These are phyloP conservation scores for Drosophila setifemur DNA, from an alignment of 1,140 invertebrate genomes.

Conservation along the genomic window DNA sequence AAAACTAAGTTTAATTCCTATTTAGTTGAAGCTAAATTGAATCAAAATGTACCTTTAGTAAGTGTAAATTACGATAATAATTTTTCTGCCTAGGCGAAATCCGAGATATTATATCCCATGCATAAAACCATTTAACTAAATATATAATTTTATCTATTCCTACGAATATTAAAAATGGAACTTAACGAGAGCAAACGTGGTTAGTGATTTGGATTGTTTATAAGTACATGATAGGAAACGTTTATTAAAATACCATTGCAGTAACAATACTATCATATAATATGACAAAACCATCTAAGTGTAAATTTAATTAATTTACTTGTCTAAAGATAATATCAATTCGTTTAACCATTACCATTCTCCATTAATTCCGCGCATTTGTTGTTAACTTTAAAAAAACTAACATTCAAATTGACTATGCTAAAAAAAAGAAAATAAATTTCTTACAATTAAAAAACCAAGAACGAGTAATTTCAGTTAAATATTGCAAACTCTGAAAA, in stretches of 20 bases:
- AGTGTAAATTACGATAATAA: conserved; percentile 81
- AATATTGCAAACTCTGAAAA: conserved; percentile 10
- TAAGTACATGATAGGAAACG: conserved; percentile 60
- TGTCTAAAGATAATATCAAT: conserved; percentile 24
- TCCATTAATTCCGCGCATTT: conserved; percentile 37
- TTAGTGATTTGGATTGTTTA: conserved; percentile 80
- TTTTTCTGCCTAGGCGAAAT: conserved; percentile 60
- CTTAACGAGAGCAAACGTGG: conserved; percentile 75
- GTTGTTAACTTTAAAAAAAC: conserved; percentile 36
- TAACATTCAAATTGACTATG: conserved; percentile 1
- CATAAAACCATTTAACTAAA: background rate
- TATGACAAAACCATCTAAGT: conserved; percentile 25
- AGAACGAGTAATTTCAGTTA: conserved; percentile 18
- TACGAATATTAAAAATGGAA: conserved; percentile 34
- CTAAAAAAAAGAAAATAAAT: background rate
- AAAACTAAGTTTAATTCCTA: conserved; percentile 44
- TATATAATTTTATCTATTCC: conserved; percentile 28
- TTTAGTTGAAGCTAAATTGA: conserved; percentile 66
- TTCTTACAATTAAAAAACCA: background rate
- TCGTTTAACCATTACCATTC: conserved; percentile 9
- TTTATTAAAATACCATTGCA: conserved; percentile 15
- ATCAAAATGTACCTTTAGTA: conserved; percentile 77
- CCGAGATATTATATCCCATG: background rate
- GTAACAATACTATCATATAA: conserved; percentile 34
- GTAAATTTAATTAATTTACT: conserved; percentile 33